Conservation (phyloP, 2,797 vertebrate species). For the Crocidura indochinensis region DNA sequence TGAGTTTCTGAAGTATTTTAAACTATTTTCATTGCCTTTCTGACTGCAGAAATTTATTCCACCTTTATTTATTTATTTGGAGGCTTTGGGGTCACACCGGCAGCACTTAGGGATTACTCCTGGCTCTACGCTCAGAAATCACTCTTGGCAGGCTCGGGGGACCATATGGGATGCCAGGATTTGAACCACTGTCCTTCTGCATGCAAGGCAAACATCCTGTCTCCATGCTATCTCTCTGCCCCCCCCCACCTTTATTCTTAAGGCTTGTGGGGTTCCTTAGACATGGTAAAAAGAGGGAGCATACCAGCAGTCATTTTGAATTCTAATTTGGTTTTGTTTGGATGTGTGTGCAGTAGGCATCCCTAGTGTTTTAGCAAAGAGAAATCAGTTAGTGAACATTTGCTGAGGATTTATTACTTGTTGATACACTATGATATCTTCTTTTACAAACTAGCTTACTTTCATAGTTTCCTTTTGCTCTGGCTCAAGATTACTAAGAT, state of each 20-base stretch:
- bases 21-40: conserved; percentile 48
- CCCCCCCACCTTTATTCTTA: conserved; percentile 33
- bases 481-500: conserved; percentile 42
- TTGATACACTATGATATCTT: neutral
- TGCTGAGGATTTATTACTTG: conserved; percentile 39
- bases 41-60: neutral
- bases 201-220: no score
- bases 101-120: no score
- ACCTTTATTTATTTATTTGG: no score
- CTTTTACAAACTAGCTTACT: conserved; percentile 54
- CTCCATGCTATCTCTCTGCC: no score
- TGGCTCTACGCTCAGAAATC: no score
- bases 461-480: conserved; percentile 26
- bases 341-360: neutral
- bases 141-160: no score
- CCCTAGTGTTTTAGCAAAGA: neutral
- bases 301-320: neutral
- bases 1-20: neutral
- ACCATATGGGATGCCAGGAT: no score
- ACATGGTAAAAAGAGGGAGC: conserved; percentile 38
- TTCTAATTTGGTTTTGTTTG: conserved; percentile 35
- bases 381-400: conserved; percentile 12
- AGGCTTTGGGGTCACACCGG: no score
- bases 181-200: no score
- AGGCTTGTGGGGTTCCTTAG: neutral